Conservation (phyloP, 2,888 invertebrate genomes). For the Ametastegia equiseti region DNA sequence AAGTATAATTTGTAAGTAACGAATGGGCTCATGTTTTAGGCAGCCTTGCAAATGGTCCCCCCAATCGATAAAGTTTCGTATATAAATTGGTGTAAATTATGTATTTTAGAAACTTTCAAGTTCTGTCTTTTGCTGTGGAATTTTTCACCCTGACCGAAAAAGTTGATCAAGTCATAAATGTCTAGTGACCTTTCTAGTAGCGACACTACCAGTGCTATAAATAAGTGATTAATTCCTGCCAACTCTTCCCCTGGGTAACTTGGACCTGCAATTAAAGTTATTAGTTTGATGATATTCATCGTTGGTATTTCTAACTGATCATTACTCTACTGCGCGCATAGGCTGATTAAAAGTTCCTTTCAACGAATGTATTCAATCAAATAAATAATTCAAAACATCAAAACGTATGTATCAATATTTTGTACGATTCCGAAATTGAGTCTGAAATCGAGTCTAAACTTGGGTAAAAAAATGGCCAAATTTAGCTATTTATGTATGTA, state of each 20-base stretch:
- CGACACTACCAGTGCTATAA: not conserved
- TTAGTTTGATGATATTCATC: not conserved
- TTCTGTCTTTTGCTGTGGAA: not conserved
- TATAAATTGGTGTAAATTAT: not conserved
- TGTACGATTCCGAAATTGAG: too few relatives aligned
- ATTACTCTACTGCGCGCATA: not conserved
- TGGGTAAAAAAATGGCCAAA: too few relatives aligned
- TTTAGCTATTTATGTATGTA: too few relatives aligned
- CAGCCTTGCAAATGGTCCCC: not conserved
- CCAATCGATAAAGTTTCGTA: not conserved
- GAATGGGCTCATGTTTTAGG: not conserved
- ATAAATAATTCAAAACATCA: too few relatives aligned
- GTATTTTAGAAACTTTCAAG: not conserved
- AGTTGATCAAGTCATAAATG: not conserved
- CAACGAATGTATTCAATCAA: not conserved
- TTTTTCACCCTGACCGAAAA: not conserved
- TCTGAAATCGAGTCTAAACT: too few relatives aligned
- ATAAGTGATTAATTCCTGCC: not conserved
- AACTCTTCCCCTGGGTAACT: not conserved
- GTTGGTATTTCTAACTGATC: not conserved
- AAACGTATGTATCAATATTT: too few relatives aligned
- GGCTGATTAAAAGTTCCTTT: not conserved
- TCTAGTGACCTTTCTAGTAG: not conserved
- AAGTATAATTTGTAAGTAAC: not conserved
- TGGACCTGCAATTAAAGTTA: constrained; percentile 1